Conservation (phyloP, 2,113 vertebrate genomes). For the Leptosomus discolor region DNA sequence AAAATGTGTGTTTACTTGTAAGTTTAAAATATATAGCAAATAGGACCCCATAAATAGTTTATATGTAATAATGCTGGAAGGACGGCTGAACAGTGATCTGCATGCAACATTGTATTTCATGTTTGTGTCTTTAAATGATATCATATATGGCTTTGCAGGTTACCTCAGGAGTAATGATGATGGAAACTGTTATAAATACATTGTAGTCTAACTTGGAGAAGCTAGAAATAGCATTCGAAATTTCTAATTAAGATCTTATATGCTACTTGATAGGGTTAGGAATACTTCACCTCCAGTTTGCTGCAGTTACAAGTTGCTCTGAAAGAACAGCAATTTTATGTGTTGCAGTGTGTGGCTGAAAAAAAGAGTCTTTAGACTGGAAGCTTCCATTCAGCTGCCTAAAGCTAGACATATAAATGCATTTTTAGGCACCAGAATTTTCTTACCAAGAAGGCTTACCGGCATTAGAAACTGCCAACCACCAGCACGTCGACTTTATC, state of each 20-base stretch:
- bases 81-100: neutral
- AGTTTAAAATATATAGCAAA: neutral
- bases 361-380: neutral
- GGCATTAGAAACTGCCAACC: neutral
- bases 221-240: slow-evolving; percentile 36
- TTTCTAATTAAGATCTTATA: slow-evolving; percentile 36
- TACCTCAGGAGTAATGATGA: slow-evolving; percentile 34
- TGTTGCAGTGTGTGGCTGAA: neutral
- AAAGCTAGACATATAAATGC: neutral
- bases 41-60: neutral
- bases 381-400: neutral
- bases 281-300: neutral
- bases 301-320: neutral
- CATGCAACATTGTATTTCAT: neutral
- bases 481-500: neutral
- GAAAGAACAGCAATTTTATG: neutral
- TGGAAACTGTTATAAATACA: slow-evolving; percentile 59
- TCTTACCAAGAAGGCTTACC: neutral
- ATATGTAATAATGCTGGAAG: neutral
- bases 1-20: neutral
- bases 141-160: neutral
- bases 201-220: slow-evolving; percentile 3
- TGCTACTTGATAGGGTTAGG: slow-evolving; percentile 16
- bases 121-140: slow-evolving; percentile 43
- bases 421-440: neutral